Base-by-base conservation (phyloP, 2,888 invertebrate genomes). In the Pristionchus fissidentatus region DNA sequence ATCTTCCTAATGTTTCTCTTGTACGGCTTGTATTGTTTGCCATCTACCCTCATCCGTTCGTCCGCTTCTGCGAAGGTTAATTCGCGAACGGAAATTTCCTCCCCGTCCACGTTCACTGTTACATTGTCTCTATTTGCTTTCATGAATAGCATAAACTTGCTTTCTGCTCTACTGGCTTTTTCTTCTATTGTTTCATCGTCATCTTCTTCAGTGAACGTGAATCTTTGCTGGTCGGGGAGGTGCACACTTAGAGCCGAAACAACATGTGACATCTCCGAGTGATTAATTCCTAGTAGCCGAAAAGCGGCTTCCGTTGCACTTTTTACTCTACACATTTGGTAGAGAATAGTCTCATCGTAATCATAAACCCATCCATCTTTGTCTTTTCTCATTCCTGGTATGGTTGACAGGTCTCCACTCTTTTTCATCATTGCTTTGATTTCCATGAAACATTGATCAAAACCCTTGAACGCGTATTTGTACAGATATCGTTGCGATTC, bases 241-340 rank as follows among this genome's bases (percentile, higher is more conserved):
- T 79, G 79, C 3, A 79, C 79, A 52, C 55, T 55, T n/a, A 38
- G 15, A 4, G 55, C 38, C 32, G 49, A 46, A 55, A 79, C 55
- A 4, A 52, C 49, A 22, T 79, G 79, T 4, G 35, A 35, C 62
- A 62, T 62, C 19, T 62, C 35, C 13, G 62, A n/a, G 3, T 7
- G 35, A 35, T 62, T 35, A 32, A 62, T 62, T 15, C 35, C 32
- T 10, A 62, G n/a, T 4, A 62, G 19, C 13, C 57, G 57, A 26
- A 57, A 57, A 3, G 26, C 26, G 26, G 57, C 57, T 7, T 57
- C 57, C 19, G 62, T 32, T 35, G 62, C 62, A 62, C n/a, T 35
- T 62, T 62, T 62, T 7, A 62, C 62, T 62, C 62, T 35, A 15
- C 62, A 62, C 62, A 62, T 62, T 35, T 35, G 32, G 62, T 62